Evolutionary conservation across 2,113 vertebrate genomes (phyloP).

Genomic region (Peromyscus maniculatus): DNA sequence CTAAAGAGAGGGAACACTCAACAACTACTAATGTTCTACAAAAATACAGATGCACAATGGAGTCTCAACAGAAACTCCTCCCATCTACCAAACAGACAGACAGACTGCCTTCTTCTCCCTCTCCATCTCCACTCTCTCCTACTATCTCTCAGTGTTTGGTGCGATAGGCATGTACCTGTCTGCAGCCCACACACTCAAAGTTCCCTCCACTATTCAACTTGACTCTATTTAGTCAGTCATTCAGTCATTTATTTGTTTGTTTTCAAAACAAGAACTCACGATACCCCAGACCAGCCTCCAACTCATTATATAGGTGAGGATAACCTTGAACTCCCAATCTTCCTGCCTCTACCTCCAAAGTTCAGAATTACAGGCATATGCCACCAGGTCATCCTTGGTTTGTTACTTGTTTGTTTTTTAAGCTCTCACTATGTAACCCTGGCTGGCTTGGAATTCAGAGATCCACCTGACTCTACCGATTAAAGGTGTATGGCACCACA

Average conservation of each 20-base stretch:
- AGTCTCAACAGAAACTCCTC: conserved; percentile 47
- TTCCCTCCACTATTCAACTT: conserved; percentile 33
- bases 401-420: background rate
- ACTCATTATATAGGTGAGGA: background rate
- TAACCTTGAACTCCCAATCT: background rate
- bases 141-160: conserved; percentile 40
- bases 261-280: background rate
- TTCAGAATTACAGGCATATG: background rate
- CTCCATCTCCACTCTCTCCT: conserved; percentile 2
- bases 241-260: background rate
- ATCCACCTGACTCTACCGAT: background rate
- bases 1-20: background rate
- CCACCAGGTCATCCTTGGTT: background rate
- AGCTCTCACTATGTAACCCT: background rate
- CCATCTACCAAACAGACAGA: background rate
- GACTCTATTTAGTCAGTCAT: background rate
- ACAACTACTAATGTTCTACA: conserved; percentile 30
- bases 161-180: background rate
- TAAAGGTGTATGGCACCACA: background rate
- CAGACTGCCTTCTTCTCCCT: background rate
- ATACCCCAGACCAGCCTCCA: background rate
- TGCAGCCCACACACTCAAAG: background rate
- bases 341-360: background rate
- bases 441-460: background rate
- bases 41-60: conserved; percentile 47